Evolutionary conservation across 2,113 vertebrate species (phyloP), one percentile per base, ranked within the genome.

Genomic region (Sclerurus mexicanus): DNA sequence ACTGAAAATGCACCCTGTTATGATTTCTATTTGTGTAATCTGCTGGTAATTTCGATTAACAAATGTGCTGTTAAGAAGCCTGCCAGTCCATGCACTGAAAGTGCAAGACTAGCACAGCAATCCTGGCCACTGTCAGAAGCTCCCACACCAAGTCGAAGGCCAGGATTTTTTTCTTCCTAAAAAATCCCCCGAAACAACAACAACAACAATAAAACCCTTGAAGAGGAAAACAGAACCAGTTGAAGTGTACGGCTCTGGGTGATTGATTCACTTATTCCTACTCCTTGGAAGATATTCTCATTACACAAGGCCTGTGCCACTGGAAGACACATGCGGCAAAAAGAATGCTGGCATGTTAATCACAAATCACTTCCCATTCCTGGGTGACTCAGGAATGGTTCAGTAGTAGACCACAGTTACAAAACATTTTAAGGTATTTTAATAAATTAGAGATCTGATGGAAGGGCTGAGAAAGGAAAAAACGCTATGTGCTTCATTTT

Each of bases 331-430:
- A 79, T 59, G 49, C 63, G 64, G 27, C 59, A 85, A 79, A 87
- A 46, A 46, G 58, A 90, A 85, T 76, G 39, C 37, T 85, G 69
- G 40, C 66, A 44, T 30, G 28, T 47, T 80, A 79, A 76, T 59
- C 31, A 69, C 84, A 95, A 95, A 91, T 94, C 58, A 69, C 42
- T 92, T 93, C 12, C 76, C 50, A 64, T 94, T 94, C 73, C 52
- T 50, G 52, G 20, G 49, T 50, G 35, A 60, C 23, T 68, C 28
- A 30, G 58, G 52, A 92, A 91, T 55, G 33, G 87, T 92, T 94
- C 92, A 87, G 47, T 17, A 39, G 40, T 8, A 42, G 42, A 71
- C 30, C 75, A 95, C 93, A 94, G 22, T 46, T 75, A 66, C 23
- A 56, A 5, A 42, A 71, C 58, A 37, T 77, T 94, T 91, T 46